phyloP scores from a whole-genome alignment of 2,888 invertebrate genomes.

The Pseudoips prasinana region DNA sequence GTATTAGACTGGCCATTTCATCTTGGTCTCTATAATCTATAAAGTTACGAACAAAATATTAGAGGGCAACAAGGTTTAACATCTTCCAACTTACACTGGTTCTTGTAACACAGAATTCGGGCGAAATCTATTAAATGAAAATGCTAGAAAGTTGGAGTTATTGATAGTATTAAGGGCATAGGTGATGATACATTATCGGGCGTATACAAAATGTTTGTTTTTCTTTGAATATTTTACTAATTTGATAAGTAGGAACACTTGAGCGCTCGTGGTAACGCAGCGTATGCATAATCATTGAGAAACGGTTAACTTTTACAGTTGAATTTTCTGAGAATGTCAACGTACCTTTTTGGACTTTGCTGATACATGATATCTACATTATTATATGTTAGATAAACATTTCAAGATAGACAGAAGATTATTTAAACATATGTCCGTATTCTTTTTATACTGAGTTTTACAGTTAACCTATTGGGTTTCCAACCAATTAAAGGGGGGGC shows the following conservation, averaged over 20 bases:
- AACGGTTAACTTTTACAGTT: slow-evolving; percentile 1
- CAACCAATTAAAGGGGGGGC: too few relatives aligned
- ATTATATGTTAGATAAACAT: too few relatives aligned
- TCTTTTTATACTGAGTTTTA: too few relatives aligned
- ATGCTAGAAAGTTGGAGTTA: slow-evolving; percentile 43
- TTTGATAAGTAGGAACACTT: slow-evolving; percentile 18
- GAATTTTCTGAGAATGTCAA: too few relatives aligned
- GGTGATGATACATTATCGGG: slow-evolving; percentile 33
- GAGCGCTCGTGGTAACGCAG: slow-evolving; percentile 3
- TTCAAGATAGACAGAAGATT: too few relatives aligned
- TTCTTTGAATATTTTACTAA: slow-evolving; percentile 35
- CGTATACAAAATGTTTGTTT: slow-evolving; percentile 34
- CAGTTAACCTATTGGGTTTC: too few relatives aligned
- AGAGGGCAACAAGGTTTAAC: too few relatives aligned
- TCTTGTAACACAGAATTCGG: not conserved
- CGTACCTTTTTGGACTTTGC: too few relatives aligned
- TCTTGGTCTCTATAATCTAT: slow-evolving; percentile 2
- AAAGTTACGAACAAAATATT: too few relatives aligned
- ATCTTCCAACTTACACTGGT: too few relatives aligned
- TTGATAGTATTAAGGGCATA: slow-evolving; percentile 41
- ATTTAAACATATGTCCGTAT: too few relatives aligned
- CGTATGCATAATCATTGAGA: slow-evolving; percentile 22
- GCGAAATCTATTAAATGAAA: slow-evolving; percentile 37
- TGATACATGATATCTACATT: too few relatives aligned
- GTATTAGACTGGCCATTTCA: slow-evolving; percentile 14